Conservation (phyloP, 2,113 vertebrate genomes). For the Heptranchias perlo region DNA sequence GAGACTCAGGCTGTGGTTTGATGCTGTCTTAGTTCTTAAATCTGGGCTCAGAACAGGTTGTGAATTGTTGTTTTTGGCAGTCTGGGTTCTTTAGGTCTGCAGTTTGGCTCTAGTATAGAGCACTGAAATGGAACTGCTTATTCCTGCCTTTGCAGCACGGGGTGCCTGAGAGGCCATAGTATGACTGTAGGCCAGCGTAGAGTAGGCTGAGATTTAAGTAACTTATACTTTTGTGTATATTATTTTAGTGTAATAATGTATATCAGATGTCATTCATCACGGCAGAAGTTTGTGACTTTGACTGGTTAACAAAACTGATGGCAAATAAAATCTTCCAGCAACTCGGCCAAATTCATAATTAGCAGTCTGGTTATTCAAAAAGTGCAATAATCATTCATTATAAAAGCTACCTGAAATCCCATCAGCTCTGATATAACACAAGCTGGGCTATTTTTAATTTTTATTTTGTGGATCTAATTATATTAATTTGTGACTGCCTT, state of each 20-base stretch:
- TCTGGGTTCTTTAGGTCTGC: conserved; percentile 13
- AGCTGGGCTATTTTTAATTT: background rate
- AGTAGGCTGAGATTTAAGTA: conserved; percentile 9
- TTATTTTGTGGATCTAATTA: background rate
- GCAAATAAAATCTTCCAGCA: conserved; percentile 18
- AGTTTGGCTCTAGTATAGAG: conserved; percentile 42
- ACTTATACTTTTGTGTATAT: conserved; percentile 23
- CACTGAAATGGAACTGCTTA: conserved; percentile 4
- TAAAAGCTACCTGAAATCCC: background rate
- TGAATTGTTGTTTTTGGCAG: conserved; percentile 53
- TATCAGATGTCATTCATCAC: conserved; percentile 16
- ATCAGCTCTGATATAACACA: background rate
- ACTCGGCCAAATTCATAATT: background rate
- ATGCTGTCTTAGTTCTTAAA: conserved; percentile 45
- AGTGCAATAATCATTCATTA: background rate
- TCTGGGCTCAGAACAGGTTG: conserved; percentile 50
- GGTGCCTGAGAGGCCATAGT: conserved; percentile 48
- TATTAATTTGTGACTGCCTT: background rate
- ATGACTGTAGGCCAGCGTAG: background rate
- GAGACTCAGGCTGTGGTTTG: conserved; percentile 47
- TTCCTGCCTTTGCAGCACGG: conserved; percentile 41
- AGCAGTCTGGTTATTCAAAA: background rate
- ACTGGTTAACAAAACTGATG: background rate
- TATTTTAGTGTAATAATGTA: conserved; percentile 27
- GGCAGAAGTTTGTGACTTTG: background rate